These are phyloP conservation scores for Tetraodon nigroviridis DNA, from an alignment of 2,113 vertebrate species.

Conservation along the genomic window DNA sequence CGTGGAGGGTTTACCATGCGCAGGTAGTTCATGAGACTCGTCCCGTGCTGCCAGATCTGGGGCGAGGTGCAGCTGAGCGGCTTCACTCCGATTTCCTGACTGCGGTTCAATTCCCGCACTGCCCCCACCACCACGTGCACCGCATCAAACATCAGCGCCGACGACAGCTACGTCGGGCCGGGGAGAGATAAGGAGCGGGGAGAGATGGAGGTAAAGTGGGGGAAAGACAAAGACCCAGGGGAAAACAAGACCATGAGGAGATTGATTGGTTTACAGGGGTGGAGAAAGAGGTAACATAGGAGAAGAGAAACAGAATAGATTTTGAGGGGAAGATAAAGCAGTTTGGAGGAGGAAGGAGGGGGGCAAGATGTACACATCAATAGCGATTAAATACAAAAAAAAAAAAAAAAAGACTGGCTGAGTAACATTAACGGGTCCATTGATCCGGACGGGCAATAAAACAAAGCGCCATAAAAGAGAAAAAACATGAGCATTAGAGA, in stretches of 20 bases:
- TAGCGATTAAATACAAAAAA: constrained; percentile 46
- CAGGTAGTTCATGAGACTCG: constrained; percentile 77
- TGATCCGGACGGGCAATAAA: constrained; percentile 45
- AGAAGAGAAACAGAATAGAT: constrained; percentile 29
- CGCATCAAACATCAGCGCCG: constrained; percentile 90
- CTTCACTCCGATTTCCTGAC: constrained; percentile 91
- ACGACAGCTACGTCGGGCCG: constrained; percentile 77
- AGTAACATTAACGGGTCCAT: constrained; percentile 46
- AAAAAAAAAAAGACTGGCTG: constrained; percentile 39
- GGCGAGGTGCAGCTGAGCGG: constrained; percentile 86
- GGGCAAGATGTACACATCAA: constrained; percentile 45
- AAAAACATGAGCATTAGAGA: no score
- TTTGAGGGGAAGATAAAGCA: constrained; percentile 32
- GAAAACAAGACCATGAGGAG: constrained; percentile 20
- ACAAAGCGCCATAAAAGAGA: neutral
- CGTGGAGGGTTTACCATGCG: constrained; percentile 51
- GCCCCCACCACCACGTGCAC: constrained; percentile 92
- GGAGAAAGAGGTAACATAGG: constrained; percentile 16
- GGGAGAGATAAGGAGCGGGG: neutral
- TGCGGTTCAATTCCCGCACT: constrained; percentile 88
- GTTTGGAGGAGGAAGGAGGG: neutral
- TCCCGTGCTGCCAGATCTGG: constrained; percentile 92
- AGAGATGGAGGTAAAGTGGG: constrained; percentile 6
- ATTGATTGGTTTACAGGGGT: constrained; percentile 42
- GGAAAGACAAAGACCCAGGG: constrained; percentile 15